phyloP scores from a whole-genome alignment of 2,888 invertebrate genomes.

The Zygaena filipendulae region DNA sequence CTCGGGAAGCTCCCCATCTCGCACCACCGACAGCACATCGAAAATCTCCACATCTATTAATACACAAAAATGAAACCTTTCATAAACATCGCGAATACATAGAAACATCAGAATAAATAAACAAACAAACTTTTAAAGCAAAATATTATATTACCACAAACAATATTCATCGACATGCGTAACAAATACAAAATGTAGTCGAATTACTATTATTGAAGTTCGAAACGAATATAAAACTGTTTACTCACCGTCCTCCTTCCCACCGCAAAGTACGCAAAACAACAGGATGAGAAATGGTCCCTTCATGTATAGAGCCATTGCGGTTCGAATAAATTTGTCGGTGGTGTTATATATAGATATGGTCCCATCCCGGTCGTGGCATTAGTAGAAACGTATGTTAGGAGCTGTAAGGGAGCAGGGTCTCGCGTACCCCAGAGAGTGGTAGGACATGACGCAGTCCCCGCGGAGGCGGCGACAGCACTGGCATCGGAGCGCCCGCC shows the following conservation, averaged over 20 bases:
- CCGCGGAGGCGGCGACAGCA: conserved; percentile 27
- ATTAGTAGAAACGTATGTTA: conserved; percentile 19
- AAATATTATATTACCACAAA: too few relatives aligned
- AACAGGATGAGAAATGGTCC: conserved; percentile 41
- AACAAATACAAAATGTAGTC: conserved; percentile 24
- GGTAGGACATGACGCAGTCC: conserved; percentile 24
- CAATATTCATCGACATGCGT: conserved; percentile 34
- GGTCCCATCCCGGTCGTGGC: conserved; percentile 50
- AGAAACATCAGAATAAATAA: not conserved
- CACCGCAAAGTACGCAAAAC: conserved; percentile 37
- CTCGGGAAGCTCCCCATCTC: conserved; percentile 69
- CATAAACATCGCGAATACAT: too few relatives aligned
- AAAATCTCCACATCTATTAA: conserved; percentile 62
- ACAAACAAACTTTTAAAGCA: conserved; percentile 1
- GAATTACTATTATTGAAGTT: conserved; percentile 24
- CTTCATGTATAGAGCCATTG: conserved; percentile 52
- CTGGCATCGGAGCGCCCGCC: conserved; percentile 20
- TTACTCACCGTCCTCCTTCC: conserved; percentile 48
- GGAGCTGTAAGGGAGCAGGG: too few relatives aligned
- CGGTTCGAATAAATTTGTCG: conserved; percentile 43
- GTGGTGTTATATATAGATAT: conserved; percentile 35
- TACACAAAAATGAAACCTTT: conserved; percentile 14
- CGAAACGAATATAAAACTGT: too few relatives aligned
- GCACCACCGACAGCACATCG: conserved; percentile 73
- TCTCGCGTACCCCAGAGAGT: conserved; percentile 20